Percentiles rank a stretch among this genome's conserved stretches.
Conservation (phyloP, 2,888 invertebrate species). For the Galerucella calmariensis region DNA sequence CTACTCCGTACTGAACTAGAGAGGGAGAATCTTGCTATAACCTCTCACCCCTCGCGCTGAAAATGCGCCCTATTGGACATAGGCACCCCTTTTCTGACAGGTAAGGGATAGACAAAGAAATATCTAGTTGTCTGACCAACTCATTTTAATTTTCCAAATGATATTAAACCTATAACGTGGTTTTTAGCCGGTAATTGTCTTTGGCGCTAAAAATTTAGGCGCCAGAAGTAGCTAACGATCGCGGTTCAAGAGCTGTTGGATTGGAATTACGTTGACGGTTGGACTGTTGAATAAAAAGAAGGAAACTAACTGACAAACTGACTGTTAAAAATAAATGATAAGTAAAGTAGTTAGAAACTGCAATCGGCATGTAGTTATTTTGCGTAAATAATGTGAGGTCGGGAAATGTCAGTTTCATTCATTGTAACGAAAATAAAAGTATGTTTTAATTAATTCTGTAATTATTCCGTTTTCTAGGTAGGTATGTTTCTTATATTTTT, state of each 20-base stretch:
- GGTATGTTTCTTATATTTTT: not conserved
- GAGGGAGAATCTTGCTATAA: conserved; percentile 40
- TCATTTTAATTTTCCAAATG: conserved; percentile 36
- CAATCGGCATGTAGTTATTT: not conserved
- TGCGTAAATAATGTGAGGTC: not conserved
- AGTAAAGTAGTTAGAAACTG: not conserved
- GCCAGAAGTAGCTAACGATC: conserved; percentile 34
- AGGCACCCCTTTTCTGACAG: conserved; percentile 36
- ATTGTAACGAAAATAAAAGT: not conserved
- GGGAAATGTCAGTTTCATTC: not conserved
- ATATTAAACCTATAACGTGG: conserved; percentile 38
- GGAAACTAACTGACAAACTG: conserved; percentile 9
- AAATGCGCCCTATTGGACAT: conserved; percentile 37
- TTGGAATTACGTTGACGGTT: conserved; percentile 22
- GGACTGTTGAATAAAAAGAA: conserved; percentile 30
- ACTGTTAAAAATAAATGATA: not conserved
- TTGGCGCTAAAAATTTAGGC: conserved; percentile 45
- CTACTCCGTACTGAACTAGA: conserved; percentile 47
- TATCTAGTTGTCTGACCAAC: conserved; percentile 36
- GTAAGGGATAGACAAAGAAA: conserved; percentile 25
- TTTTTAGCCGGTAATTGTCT: conserved; percentile 39
- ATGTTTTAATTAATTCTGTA: not conserved
- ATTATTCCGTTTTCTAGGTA: not conserved
- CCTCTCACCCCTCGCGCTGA: conserved; percentile 43
- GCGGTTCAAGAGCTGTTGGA: conserved; percentile 23